Percentiles rank a stretch among this genome's conserved stretches.
Conservation (phyloP, 35 echinoderm and acorn worm genomes). For the Lytechinus pictus region DNA sequence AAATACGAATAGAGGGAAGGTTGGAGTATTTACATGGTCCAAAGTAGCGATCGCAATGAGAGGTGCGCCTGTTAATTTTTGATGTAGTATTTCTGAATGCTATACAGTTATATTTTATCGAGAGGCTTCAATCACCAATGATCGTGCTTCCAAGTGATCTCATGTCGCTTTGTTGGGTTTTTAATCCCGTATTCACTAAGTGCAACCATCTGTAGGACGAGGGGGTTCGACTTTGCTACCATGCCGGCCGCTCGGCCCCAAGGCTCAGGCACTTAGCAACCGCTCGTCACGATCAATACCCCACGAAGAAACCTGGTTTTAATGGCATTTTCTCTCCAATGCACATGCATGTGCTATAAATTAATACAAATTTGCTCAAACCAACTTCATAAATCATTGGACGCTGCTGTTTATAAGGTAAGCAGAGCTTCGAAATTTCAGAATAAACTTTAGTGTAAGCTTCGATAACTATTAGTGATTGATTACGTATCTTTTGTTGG, state of each 20-base stretch:
- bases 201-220: neutral
- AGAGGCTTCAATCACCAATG: neutral
- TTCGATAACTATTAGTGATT: neutral
- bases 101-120: neutral
- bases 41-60: neutral
- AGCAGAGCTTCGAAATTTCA: neutral
- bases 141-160: neutral
- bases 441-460: neutral
- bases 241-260: neutral
- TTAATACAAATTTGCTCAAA: neutral
- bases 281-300: neutral
- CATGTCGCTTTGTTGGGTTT: neutral
- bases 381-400: neutral
- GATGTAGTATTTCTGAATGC: neutral
- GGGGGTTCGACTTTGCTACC: neutral
- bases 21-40: neutral
- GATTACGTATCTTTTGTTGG: neutral
- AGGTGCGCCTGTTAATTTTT: neutral
- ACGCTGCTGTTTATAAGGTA: neutral
- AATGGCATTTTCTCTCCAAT: too few species aligned
- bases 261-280: neutral
- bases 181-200: neutral
- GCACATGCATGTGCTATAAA: neutral
- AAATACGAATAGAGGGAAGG: neutral
- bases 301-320: neutral